phyloP scores from a whole-genome alignment of 1,140 invertebrate species.

The Hylyphantes graminicola region DNA sequence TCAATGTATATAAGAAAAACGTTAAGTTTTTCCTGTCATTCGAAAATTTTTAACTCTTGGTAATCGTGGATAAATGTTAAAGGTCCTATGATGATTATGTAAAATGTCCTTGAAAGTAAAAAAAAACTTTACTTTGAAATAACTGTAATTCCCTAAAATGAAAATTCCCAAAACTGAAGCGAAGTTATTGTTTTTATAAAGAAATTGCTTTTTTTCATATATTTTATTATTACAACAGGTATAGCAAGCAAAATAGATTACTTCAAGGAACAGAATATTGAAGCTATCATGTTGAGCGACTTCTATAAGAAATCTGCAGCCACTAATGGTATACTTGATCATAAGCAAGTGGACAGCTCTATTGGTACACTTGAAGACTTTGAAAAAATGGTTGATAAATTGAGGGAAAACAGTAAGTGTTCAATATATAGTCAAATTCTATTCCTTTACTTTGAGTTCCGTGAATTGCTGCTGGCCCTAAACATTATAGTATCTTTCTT shows the following conservation, averaged over 20 bases:
- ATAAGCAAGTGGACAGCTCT: conserved; percentile 71
- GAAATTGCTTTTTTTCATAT: no score
- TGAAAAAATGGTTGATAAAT: conserved; percentile 68
- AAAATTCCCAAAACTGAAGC: no score
- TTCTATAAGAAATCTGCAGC: conserved; percentile 77
- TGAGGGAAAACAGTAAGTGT: conserved; percentile 65
- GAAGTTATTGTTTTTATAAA: no score
- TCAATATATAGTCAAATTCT: background rate
- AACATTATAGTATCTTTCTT: conserved; percentile 76
- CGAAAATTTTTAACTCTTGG: no score
- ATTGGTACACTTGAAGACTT: conserved; percentile 78
- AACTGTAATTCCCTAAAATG: no score
- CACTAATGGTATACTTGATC: conserved; percentile 77
- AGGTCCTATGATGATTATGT: no score
- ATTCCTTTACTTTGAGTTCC: background rate
- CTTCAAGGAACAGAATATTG: conserved; percentile 72
- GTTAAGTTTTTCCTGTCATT: no score
- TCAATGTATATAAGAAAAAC: no score
- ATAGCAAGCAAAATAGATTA: conserved; percentile 69
- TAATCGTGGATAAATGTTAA: no score
- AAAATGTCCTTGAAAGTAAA: no score
- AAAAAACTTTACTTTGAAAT: no score
- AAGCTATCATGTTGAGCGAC: conserved; percentile 78
- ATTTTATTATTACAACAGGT: conserved; percentile 62
- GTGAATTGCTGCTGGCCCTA: background rate